phyloP scores from a whole-genome alignment of 2,113 vertebrate genomes.

The Odocoileus virginianus region DNA sequence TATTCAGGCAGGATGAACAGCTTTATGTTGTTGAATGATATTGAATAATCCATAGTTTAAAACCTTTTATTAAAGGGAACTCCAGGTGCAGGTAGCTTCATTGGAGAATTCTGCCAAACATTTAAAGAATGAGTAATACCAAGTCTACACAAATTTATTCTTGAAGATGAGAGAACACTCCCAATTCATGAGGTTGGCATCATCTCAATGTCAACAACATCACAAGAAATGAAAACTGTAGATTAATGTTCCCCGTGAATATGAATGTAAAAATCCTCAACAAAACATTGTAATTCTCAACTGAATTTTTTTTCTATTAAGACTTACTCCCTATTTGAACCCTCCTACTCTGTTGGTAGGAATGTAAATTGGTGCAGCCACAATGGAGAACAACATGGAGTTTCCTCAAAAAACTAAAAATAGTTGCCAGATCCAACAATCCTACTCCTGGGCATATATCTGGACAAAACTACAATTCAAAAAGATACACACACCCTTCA shows the following conservation, averaged over 20 bases:
- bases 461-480: neutral
- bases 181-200: neutral
- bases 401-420: neutral
- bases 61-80: neutral
- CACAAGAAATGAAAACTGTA: neutral
- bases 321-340: neutral
- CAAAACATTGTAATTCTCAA: neutral
- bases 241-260: neutral
- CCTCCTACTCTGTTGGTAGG: neutral
- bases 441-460: neutral
- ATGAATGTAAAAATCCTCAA: neutral
- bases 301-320: neutral
- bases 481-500: neutral
- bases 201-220: neutral
- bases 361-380: neutral
- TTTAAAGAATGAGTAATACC: neutral
- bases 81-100: neutral
- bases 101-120: neutral
- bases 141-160: neutral
- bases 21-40: neutral
- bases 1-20: neutral
- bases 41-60: neutral
- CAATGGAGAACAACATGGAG: neutral
- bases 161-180: neutral
- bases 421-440: neutral